Evolutionary conservation across 2,888 invertebrate species (phyloP).

Genomic region (Octodonta nipae): DNA sequence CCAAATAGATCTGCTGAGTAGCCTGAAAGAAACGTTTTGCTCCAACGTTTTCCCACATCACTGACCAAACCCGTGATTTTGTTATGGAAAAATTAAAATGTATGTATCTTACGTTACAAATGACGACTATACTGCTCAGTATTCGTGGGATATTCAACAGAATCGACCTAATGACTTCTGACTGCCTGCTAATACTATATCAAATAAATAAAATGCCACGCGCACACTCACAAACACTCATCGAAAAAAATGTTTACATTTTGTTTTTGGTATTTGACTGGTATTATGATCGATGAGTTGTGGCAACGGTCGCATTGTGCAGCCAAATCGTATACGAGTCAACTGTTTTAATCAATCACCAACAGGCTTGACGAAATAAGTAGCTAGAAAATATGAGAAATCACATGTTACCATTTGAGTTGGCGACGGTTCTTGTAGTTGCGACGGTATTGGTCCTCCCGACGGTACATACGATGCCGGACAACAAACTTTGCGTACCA

Average conservation of each 20-base stretch:
- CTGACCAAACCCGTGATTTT: no score
- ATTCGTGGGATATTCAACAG: no score
- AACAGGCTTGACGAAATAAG: conserved; percentile 33
- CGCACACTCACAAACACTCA: conserved; percentile 38
- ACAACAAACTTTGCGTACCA: no score
- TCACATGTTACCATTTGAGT: conserved; percentile 29
- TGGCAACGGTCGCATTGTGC: conserved; percentile 30
- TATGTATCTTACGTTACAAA: no score
- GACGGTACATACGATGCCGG: no score
- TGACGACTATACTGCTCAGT: neutral
- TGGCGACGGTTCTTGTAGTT: no score
- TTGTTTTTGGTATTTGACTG: no score
- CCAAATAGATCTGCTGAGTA: no score
- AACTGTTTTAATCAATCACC: conserved; percentile 33
- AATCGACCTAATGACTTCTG: conserved; percentile 22
- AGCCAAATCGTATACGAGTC: conserved; percentile 35
- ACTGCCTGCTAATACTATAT: conserved; percentile 22
- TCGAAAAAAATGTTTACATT: conserved; percentile 36
- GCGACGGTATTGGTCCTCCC: no score
- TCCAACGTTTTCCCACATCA: no score
- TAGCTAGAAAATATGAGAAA: conserved; percentile 37
- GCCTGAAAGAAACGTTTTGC: no score
- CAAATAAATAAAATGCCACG: conserved; percentile 25
- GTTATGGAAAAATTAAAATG: no score
- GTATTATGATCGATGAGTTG: conserved; percentile 30